Base-by-base conservation (phyloP, 2,888 invertebrate species). In the Nineta flava region DNA sequence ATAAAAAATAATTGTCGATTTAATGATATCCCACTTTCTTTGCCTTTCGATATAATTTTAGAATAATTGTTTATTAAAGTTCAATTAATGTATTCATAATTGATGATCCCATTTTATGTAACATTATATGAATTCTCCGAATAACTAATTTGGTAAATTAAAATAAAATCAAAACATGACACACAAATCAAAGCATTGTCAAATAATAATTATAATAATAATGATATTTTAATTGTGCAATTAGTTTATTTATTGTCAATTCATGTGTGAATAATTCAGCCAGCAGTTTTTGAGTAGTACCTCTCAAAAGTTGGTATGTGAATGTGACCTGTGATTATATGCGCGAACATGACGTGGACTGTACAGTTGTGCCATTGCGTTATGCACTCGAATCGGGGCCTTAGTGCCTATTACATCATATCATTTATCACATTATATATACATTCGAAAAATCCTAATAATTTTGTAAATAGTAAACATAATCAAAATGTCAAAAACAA, bases 231-330 rank as follows among this genome's bases (percentile, higher is more conserved):
- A 26, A 26, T 15, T 38, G 38, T 38, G 38, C 38, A 38, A 38
- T 15, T 38, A 13, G 38, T 13, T 13, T 9, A 38, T 38, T 38
- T 13, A 7, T 26, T 26, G 26, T 26, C 26, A 38, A 12, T 38
- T 13, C 10, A 13, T 13, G n/a, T 13, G n/a, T 38, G 38, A 38
- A 38, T 38, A 38, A 38, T 38, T 38, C 38, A 38, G 38, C 38
- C 38, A 38, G 38, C 44, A 44, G 19, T 44, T 44, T 13, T 10
- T 44, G 13, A 17, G 15, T 16, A 42, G 44, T 44, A 44, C 44
- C 44, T 44, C 44, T 44, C 13, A 26, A 13, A 44, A 44, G 44
- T 26, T 44, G n/a, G 13, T 19, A 26, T 44, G 44, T 19, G 44
- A 26, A 19, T 44, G 44, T 19, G 26, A 26, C 44, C 26, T 44